A percentile compares a stretch with the other conserved stretches of the same genome.
Conservation (phyloP, 2,888 invertebrate species). For the Orchestes rusci region DNA sequence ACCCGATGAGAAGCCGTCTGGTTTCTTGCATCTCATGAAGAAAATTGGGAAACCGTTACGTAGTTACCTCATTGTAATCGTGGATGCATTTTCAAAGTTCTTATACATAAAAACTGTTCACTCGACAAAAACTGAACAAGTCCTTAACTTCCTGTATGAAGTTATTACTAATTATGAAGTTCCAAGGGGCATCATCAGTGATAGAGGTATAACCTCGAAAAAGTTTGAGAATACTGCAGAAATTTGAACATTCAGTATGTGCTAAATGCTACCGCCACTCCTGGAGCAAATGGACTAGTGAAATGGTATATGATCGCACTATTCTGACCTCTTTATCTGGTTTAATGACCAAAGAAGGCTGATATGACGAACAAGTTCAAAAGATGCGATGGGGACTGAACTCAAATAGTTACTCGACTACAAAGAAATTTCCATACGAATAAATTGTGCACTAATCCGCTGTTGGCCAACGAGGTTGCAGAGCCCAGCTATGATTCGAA, state of each 20-base stretch:
- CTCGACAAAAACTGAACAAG: conserved; percentile 14
- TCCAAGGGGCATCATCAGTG: conserved; percentile 20
- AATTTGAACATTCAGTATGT: conserved; percentile 4
- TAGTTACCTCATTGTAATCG: conserved; percentile 28
- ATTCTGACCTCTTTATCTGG: conserved; percentile 3
- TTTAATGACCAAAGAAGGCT: conserved; percentile 2
- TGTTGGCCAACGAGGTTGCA: conserved; percentile 10
- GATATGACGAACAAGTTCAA: conserved; percentile 4
- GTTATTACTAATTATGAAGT: conserved; percentile 20
- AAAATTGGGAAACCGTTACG: not conserved
- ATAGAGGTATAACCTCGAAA: conserved; percentile 19
- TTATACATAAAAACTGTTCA: conserved; percentile 24
- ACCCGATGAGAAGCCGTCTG: no score
- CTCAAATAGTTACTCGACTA: not conserved
- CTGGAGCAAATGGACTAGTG: conserved; percentile 4
- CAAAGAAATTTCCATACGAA: conserved; percentile 4
- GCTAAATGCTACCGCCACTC: conserved; percentile 3
- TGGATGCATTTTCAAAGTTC: conserved; percentile 17
- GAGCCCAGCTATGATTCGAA: no score
- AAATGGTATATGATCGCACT: not conserved
- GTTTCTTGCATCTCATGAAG: no score
- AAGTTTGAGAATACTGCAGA: conserved; percentile 14
- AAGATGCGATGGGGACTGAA: conserved; percentile 4
- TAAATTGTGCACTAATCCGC: conserved; percentile 14
- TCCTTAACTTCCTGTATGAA: conserved; percentile 16